Percentiles rank a stretch among this genome's conserved stretches.
Conservation (phyloP, 2,888 invertebrate species). For the Lasioglossum villosulum region DNA sequence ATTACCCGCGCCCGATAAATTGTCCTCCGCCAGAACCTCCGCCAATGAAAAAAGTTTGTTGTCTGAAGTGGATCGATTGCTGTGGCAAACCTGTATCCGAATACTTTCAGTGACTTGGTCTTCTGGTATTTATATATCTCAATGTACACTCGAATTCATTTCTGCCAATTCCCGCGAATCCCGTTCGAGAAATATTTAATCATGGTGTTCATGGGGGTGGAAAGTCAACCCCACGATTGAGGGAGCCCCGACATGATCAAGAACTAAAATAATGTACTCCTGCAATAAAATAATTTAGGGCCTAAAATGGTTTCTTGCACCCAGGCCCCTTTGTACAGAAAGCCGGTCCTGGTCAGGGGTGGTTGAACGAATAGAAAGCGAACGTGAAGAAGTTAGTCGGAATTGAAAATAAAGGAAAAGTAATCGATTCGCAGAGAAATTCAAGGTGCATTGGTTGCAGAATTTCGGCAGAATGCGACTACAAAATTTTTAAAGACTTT, state of each 20-base stretch:
- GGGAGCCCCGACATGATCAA: too few species aligned
- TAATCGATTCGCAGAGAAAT: constrained; percentile 7
- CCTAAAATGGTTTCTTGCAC: too few species aligned
- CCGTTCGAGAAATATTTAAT: neutral
- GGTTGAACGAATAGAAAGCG: neutral
- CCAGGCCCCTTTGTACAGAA: too few species aligned
- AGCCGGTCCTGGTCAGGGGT: too few species aligned
- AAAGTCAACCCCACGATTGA: too few species aligned
- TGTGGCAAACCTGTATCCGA: constrained; percentile 67
- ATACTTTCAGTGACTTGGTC: neutral
- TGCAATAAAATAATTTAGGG: too few species aligned
- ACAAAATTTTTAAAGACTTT: neutral
- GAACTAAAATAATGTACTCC: too few species aligned
- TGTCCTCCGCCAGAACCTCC: constrained; percentile 53
- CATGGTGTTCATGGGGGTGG: neutral
- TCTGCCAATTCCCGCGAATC: neutral
- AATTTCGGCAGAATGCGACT: neutral
- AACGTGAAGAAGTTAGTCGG: neutral
- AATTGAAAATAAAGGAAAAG: constrained; percentile 19
- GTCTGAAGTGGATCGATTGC: constrained; percentile 70
- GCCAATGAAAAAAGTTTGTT: constrained; percentile 55
- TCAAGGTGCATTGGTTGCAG: neutral
- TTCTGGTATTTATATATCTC: neutral
- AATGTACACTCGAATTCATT: neutral
- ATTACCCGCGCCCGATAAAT: constrained; percentile 64